Conservation (phyloP, 1,140 invertebrate genomes). For the Macrostomum lignano region DNA sequence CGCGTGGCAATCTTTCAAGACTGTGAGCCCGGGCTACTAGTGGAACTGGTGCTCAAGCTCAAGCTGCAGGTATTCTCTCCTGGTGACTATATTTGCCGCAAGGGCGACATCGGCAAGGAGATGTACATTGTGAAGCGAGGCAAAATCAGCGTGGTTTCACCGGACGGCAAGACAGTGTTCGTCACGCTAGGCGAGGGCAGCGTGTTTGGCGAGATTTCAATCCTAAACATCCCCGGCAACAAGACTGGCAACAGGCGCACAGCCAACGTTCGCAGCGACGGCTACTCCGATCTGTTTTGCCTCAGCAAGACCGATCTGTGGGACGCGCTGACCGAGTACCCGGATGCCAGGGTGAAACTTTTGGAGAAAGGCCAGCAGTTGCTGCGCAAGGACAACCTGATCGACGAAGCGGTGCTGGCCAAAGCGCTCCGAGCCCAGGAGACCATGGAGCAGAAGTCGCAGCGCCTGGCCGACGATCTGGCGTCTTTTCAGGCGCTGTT, state of each 20-base stretch:
- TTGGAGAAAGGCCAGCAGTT: conserved; percentile 61
- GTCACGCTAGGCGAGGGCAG: conserved; percentile 58
- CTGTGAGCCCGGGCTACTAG: conserved; percentile 10
- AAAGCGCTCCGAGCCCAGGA: neutral
- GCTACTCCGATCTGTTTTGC: conserved; percentile 72
- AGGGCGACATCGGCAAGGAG: conserved; percentile 38
- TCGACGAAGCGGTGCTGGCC: conserved; percentile 32
- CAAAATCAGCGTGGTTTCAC: conserved; percentile 49
- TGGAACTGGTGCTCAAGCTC: conserved; percentile 10
- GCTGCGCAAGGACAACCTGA: conserved; percentile 57
- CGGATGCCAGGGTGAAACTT: conserved; percentile 58
- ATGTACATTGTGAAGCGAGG: conserved; percentile 84
- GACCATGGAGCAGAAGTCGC: too few relatives aligned
- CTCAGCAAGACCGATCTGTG: conserved; percentile 60
- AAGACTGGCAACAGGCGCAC: conserved; percentile 62
- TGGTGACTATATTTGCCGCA: conserved; percentile 37
- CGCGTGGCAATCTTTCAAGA: conserved; percentile 47
- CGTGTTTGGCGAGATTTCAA: conserved; percentile 59
- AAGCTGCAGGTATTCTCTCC: conserved; percentile 10
- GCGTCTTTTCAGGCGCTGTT: too few relatives aligned
- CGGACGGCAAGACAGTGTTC: conserved; percentile 51
- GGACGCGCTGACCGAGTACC: conserved; percentile 63
- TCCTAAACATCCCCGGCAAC: conserved; percentile 67
- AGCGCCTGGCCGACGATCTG: too few relatives aligned
- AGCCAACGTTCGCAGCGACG: conserved; percentile 58